These are phyloP conservation scores for Vidua macroura DNA, from an alignment of 2,113 vertebrate species.

Conservation along the genomic window DNA sequence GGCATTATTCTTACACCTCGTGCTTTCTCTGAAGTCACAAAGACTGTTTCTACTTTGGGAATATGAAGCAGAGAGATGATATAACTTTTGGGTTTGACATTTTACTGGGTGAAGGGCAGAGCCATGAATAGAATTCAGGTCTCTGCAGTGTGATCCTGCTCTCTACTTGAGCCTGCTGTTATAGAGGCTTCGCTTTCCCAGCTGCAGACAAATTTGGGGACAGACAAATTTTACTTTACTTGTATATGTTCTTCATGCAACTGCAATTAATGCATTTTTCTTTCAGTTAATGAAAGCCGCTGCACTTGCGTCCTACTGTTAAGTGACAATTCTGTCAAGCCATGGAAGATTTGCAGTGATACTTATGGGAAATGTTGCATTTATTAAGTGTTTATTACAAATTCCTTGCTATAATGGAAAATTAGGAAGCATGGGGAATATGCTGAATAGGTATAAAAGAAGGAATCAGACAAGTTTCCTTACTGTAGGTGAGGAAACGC, in stretches of 20 bases:
- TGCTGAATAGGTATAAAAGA: not conserved
- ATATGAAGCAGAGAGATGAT: not conserved
- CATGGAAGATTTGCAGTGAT: not conserved
- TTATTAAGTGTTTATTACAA: not conserved
- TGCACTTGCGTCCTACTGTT: not conserved
- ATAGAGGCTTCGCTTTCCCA: not conserved
- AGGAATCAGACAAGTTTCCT: not conserved
- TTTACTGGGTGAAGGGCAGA: slow-evolving; percentile 33
- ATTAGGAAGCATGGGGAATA: not conserved
- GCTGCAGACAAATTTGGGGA: not conserved
- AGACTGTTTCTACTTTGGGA: not conserved
- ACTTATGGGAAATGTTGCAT: not conserved
- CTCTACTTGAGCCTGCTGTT: not conserved
- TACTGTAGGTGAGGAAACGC: fast-evolving
- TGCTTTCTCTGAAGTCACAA: not conserved
- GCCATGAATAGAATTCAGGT: slow-evolving; percentile 9
- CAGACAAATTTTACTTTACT: not conserved
- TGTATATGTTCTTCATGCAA: not conserved
- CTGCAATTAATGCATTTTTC: not conserved
- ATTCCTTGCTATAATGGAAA: slow-evolving; percentile 1
- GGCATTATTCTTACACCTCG: not conserved
- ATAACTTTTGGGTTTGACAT: not conserved
- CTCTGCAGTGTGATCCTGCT: not conserved
- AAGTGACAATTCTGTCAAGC: not conserved
- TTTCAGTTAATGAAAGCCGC: not conserved